Base-by-base conservation (phyloP, 2,113 vertebrate species). In the Triplophysa rosa region DNA sequence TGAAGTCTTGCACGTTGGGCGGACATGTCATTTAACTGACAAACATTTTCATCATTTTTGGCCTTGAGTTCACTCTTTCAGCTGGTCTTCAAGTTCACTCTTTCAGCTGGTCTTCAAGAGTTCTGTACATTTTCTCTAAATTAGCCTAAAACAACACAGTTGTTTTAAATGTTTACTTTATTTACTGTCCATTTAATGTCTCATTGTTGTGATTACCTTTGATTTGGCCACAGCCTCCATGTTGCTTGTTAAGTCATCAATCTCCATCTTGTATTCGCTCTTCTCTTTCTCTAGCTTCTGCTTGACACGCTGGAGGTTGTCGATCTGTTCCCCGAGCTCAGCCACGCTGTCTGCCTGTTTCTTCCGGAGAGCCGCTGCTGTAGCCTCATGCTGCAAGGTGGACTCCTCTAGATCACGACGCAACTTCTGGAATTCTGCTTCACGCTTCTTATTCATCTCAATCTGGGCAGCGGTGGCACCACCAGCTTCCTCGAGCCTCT, bases 391-490 rank as follows among this genome's bases (percentile, higher is more conserved):
- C 23, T 75, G 72, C n/a, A 75, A 45, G 40, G 62, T 63, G 33
- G 72, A 23, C 40, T 75, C 72, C 24, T 75, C 72, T 0, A 75
- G 59, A 26, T 75, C 72, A 24, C 40, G 72, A 42, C 72, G 59
- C 42, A 64, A n/a, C 72, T 63, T 75, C 26, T 63, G 45, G 37
- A 75, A 64, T 13, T 75, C 72, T 21, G 29, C 29, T 58, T 73
- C 70, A 21, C 70, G 56, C 29, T 73, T 73, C 70, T 73, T 73
- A 21, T 73, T 73, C 56, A 73, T 73, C 19, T 73, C 70, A 2
- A 73, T 73, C 29, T 73, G 70, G 21, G 54, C 70, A 8, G 71
- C 19, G 1, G 71, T 74, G 8, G 71, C 71, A 24, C 71, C 71
- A 24, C 71, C 71, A 37, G 71, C 71, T 42, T 74, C 71, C 17